These are phyloP conservation scores for Elephas maximus DNA, from an alignment of 2,113 vertebrate genomes.

Conservation along the genomic window DNA sequence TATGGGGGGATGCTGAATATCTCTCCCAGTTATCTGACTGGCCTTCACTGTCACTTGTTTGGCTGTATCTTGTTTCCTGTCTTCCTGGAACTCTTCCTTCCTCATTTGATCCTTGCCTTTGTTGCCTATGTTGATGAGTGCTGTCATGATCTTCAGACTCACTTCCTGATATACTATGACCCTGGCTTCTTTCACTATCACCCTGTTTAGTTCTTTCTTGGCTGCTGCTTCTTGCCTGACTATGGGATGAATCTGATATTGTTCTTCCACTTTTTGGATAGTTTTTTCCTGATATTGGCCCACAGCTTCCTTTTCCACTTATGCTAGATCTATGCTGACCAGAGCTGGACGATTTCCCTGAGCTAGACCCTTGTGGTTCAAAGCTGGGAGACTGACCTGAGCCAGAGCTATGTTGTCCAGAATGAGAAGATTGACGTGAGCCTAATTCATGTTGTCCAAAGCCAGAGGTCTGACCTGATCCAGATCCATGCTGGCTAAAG, in stretches of 20 bases:
- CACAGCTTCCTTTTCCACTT: not conserved
- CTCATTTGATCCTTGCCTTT: not conserved
- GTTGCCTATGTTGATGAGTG: not conserved
- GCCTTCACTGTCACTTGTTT: not conserved
- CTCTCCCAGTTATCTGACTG: not conserved
- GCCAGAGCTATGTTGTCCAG: not conserved
- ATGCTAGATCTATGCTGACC: not conserved
- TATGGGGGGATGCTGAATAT: not conserved
- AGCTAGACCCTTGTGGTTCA: not conserved
- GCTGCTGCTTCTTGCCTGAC: not conserved
- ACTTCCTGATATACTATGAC: not conserved
- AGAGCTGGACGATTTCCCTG: fast-evolving
- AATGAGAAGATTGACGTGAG: not conserved
- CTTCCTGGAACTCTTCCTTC: not conserved
- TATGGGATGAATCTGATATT: not conserved
- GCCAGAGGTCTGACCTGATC: not conserved
- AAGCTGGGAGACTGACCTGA: not conserved
- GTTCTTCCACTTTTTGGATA: too few species aligned
- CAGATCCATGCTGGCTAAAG: not conserved
- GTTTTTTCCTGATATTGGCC: not conserved
- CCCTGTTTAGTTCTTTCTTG: not conserved
- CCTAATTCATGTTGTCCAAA: not conserved
- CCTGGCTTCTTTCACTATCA: not conserved
- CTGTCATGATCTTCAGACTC: not conserved
- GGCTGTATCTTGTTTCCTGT: not conserved